Evolutionary conservation across 2,888 invertebrate species (phyloP), one percentile per base, ranked within the genome.

Genomic region (Elegia similella): DNA sequence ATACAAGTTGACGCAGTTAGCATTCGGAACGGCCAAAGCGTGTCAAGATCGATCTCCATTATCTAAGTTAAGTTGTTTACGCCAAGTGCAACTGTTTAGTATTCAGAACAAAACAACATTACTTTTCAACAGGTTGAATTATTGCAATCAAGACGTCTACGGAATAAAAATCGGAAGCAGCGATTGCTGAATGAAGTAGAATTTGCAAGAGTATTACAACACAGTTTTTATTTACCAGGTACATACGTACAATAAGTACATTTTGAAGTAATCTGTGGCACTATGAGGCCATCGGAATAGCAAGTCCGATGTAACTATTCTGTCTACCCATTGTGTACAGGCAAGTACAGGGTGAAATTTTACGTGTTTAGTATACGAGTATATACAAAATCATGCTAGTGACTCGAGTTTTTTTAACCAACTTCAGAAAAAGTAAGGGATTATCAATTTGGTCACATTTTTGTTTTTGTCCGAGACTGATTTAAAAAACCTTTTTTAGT

Each of bases 31-130:
- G 75, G 78, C 82, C 67, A 72, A 89, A 86, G 75, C 74, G 78
- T 89, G 88, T 88, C 87, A 89, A 89, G 88, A 88, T 84, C 88
- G 83, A 74, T 75, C 70, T 61, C 73, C 76, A 81, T 83, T 83
- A 86, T 84, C 78, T 81, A 81, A 81, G 79, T 73, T 78, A 72
- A 70, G 59, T 64, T 75, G 75, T 77, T 79, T 73, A 73, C 70
- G 62, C 62, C 63, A 68, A 78, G 66, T 75, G 62, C 62, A 65
- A 62, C 64, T 62, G 63, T 74, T 82, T 76, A 65, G 68, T 69
- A 76, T 75, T 75, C 67, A 73, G 73, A 42, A 53, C 42, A 52
- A 50, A 34, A 38, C 48, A 10, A 7, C 17, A n/a, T n/a, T 34
- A 50, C 17, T 50, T 50, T 50, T 50, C 38, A 56, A 48, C 53